phyloP scores from a whole-genome alignment of 1,140 invertebrate genomes.

The Neodiprion lecontei region DNA sequence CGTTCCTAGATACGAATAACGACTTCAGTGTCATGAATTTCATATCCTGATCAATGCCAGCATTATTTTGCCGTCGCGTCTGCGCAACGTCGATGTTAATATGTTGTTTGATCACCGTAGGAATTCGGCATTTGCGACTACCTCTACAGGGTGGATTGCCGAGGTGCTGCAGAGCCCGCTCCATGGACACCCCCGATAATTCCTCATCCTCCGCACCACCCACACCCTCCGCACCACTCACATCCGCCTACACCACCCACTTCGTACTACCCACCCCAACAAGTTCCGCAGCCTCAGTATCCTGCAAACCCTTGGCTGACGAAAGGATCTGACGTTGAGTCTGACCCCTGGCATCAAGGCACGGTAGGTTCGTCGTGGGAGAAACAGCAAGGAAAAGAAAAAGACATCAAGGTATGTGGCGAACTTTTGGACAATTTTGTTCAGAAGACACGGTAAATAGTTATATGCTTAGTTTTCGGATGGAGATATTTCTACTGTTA shows the following conservation, averaged over 20 bases:
- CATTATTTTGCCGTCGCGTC: no score
- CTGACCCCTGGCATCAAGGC: conserved; percentile 34
- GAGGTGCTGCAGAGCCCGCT: conserved; percentile 49
- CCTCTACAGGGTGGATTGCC: conserved; percentile 64
- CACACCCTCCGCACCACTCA: neutral
- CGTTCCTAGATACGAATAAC: no score
- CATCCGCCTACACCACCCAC: conserved; percentile 9
- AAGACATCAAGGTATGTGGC: neutral
- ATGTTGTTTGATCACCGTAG: conserved; percentile 43
- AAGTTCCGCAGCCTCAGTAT: conserved; percentile 14
- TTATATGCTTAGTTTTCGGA: neutral
- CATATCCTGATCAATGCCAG: no score
- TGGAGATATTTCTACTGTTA: neutral
- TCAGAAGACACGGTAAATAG: neutral
- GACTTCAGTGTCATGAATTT: no score
- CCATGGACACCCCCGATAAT: conserved; percentile 28
- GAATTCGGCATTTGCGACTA: conserved; percentile 68
- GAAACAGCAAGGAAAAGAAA: neutral
- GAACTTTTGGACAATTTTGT: neutral
- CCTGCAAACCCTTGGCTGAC: conserved; percentile 28
- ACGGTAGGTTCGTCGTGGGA: conserved; percentile 19
- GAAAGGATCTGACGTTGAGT: neutral
- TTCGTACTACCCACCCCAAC: neutral
- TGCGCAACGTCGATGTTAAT: no score
- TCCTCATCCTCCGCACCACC: conserved; percentile 8